These are phyloP conservation scores for Hypomecis punctinalis DNA, from an alignment of 2,888 invertebrate genomes.

Conservation along the genomic window DNA sequence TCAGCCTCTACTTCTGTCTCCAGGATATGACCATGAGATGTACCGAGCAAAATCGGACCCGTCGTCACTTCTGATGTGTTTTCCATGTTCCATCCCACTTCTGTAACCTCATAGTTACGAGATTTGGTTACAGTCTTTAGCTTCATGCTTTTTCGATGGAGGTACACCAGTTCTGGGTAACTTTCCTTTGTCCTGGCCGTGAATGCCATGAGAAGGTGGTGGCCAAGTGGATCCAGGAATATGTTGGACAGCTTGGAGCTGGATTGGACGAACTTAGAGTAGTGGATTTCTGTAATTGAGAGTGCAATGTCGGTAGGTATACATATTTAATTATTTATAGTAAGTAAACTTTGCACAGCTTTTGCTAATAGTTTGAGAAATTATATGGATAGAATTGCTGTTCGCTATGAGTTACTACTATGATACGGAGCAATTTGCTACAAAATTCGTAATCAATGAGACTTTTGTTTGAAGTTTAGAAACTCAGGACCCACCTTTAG, in stretches of 20 bases:
- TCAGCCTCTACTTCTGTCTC: conserved; percentile 94
- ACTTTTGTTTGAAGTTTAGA: too few relatives aligned
- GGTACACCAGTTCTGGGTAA: conserved; percentile 91
- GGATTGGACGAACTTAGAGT: conserved; percentile 86
- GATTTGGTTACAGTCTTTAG: conserved; percentile 87
- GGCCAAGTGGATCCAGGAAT: conserved; percentile 94
- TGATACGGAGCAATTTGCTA: too few relatives aligned
- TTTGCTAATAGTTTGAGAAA: too few relatives aligned
- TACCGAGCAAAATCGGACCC: conserved; percentile 94
- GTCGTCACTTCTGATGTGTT: conserved; percentile 89
- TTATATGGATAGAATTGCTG: too few relatives aligned
- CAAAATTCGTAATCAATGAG: too few relatives aligned
- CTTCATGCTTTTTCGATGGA: conserved; percentile 91
- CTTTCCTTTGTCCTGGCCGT: conserved; percentile 85
- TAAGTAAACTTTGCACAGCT: too few relatives aligned
- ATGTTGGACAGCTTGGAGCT: conserved; percentile 87
- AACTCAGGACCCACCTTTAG: too few relatives aligned
- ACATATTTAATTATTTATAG: too few relatives aligned
- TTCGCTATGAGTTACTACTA: too few relatives aligned
- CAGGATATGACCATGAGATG: conserved; percentile 94
- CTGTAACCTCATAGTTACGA: conserved; percentile 93
- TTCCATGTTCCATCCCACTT: conserved; percentile 94
- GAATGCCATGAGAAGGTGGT: conserved; percentile 92
- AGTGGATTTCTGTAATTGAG: conserved; percentile 87
- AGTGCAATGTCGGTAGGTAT: neutral